Evolutionary conservation across 2,113 vertebrate species (phyloP).

Genomic region (Dromaius novaehollandiae): DNA sequence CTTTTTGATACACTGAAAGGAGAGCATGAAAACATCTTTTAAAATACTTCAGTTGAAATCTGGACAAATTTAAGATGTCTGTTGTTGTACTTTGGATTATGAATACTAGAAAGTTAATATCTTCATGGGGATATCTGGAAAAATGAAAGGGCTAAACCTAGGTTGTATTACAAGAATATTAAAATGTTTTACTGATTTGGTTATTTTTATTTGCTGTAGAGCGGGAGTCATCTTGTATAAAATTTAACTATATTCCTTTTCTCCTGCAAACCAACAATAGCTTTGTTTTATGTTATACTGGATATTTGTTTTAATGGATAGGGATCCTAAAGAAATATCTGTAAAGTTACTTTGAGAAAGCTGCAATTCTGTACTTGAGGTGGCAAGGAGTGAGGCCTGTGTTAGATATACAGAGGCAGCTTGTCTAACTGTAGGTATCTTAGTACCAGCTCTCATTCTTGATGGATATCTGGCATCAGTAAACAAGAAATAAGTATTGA

Average conservation of each 20-base stretch:
- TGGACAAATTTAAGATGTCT: constrained; percentile 63
- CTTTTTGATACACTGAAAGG: constrained; percentile 39
- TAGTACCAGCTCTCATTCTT: not conserved
- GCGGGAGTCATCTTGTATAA: constrained; percentile 43
- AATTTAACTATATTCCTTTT: constrained; percentile 49
- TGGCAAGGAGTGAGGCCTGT: not conserved
- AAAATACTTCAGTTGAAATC: constrained; percentile 57
- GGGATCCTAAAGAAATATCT: constrained; percentile 45
- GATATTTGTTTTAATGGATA: constrained; percentile 44
- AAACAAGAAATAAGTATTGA: constrained; percentile 23
- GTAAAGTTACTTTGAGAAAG: constrained; percentile 46
- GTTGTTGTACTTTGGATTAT: constrained; percentile 67
- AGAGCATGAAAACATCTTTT: constrained; percentile 55
- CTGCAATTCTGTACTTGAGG: not conserved
- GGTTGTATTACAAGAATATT: constrained; percentile 63
- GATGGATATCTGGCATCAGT: constrained; percentile 26
- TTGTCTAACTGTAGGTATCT: not conserved
- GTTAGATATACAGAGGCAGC: not conserved
- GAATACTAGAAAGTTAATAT: constrained; percentile 70
- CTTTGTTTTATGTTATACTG: constrained; percentile 54
- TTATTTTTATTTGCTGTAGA: constrained; percentile 66
- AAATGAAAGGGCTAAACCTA: constrained; percentile 58
- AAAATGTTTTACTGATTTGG: constrained; percentile 51
- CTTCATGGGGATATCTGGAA: constrained; percentile 75
- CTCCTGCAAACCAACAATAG: constrained; percentile 23